Conservation (phyloP, 1,140 invertebrate species). For the Philotrypesis tridentata region DNA sequence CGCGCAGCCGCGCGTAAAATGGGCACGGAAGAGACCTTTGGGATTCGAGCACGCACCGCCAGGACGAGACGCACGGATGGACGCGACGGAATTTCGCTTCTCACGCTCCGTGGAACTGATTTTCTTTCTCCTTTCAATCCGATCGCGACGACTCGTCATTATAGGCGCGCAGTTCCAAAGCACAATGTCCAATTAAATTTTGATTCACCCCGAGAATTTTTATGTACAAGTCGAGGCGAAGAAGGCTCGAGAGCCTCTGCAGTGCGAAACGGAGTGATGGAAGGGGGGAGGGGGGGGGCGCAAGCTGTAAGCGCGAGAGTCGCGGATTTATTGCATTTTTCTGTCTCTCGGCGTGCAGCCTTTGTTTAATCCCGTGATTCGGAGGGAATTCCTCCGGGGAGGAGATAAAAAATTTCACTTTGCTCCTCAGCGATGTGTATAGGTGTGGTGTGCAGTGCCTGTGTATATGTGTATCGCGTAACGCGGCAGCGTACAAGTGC, state of each 20-base stretch:
- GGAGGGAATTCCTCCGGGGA: neutral
- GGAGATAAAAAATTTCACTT: conserved; percentile 35
- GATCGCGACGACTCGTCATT: no score
- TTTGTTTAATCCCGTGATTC: conserved; percentile 11
- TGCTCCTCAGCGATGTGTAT: neutral
- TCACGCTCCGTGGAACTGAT: no score
- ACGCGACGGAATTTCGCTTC: neutral
- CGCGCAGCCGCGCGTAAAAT: neutral
- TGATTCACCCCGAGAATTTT: no score
- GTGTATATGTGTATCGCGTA: neutral
- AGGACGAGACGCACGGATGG: neutral
- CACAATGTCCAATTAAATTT: no score
- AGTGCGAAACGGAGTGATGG: no score
- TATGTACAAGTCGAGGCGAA: no score
- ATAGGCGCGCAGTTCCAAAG: no score
- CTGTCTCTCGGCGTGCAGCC: neutral
- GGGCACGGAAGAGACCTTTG: neutral
- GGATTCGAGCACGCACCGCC: neutral
- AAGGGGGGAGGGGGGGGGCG: no score
- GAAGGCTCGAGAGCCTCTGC: no score
- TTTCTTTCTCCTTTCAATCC: no score
- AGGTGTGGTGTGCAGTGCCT: no score
- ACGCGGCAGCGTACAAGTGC: no score
- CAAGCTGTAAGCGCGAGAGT: neutral
- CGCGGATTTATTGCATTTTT: conserved; percentile 23